Evolutionary conservation across 2,888 invertebrate species (phyloP).

Genomic region (Adela reaumurella): DNA sequence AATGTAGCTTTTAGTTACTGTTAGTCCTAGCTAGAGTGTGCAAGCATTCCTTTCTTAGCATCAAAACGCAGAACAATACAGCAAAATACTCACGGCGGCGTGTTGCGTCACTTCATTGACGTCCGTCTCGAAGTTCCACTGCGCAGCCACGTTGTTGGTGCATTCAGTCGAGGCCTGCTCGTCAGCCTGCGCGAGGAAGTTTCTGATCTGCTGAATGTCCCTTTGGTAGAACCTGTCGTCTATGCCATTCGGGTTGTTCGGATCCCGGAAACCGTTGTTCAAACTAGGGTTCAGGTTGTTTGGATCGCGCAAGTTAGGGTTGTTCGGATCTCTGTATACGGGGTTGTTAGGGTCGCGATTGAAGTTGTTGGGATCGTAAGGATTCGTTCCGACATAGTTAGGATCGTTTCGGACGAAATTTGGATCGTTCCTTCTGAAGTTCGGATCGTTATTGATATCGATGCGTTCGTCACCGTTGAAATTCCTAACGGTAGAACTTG

Average conservation of each 20-base stretch:
- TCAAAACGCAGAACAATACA: background rate
- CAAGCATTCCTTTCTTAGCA: no score
- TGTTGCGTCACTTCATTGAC: slow-evolving; percentile 79
- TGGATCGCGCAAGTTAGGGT: slow-evolving; percentile 12
- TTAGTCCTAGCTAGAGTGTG: no score
- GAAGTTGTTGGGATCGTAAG: slow-evolving; percentile 32
- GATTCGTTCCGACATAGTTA: slow-evolving; percentile 38
- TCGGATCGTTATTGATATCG: slow-evolving; percentile 42
- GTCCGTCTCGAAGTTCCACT: slow-evolving; percentile 87
- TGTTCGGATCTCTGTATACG: slow-evolving; percentile 17
- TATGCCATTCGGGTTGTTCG: slow-evolving; percentile 21
- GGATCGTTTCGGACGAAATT: slow-evolving; percentile 48
- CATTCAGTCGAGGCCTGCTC: slow-evolving; percentile 76
- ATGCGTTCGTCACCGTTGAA: slow-evolving; percentile 44
- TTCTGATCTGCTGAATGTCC: slow-evolving; percentile 45
- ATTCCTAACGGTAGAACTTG: slow-evolving; percentile 25
- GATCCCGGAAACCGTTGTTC: slow-evolving; percentile 25
- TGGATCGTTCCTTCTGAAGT: slow-evolving; percentile 46
- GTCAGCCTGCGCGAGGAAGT: slow-evolving; percentile 67
- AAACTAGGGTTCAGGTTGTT: slow-evolving; percentile 4
- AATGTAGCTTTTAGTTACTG: no score
- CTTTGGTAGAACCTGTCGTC: slow-evolving; percentile 42
- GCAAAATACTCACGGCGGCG: slow-evolving; percentile 68
- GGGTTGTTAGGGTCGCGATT: slow-evolving; percentile 3
- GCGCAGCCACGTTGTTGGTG: slow-evolving; percentile 80